Evolutionary conservation across 2,113 vertebrate genomes (phyloP), one percentile per base, ranked within the genome.

Genomic region (Athene cunicularia): DNA sequence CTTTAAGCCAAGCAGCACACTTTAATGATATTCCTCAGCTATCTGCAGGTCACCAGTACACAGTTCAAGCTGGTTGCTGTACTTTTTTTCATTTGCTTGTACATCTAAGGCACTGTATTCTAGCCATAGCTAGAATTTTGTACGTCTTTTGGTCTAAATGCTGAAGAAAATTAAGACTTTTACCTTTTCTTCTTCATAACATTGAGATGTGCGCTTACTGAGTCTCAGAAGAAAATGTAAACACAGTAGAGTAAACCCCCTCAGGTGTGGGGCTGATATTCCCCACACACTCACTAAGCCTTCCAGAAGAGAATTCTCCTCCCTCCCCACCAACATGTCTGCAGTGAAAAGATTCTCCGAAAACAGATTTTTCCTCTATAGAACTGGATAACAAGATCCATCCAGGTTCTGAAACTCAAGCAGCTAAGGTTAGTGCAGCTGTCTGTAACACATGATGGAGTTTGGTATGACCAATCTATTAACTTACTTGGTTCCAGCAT

Each of bases 401-500:
- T 19, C 39, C 66, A 74, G 27, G 59, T 50, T 94, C 39, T 67
- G 75, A 59, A 58, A 33, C 41, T 35, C 63, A 18, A 88, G 59
- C 43, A 63, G 55, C 45, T 64, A 67, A 68, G 49, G 45, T 75
- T 70, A 74, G 22, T 43, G 33, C 59, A 76, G 28, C 50, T 49
- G 14, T n/a, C 33, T 86, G 80, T 79, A 70, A 71, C 62, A 62
- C 53, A 17, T 1, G 3, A 26, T 27, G 28, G 70, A 66, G 23
- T 73, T 75, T 80, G 33, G 9, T 73, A 41, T 19, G 23, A 53
- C 9, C 53, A 17, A 64, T 20, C 63, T 22, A 30, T 59, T 49
- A 13, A 97, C 98, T 96, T 97, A 98, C 98, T 96, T 98, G 73
- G 95, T 97, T 93, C 97, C 98, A 94, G 68, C 53, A 0, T 96